Evolutionary conservation across 2,113 vertebrate species (phyloP), one percentile per base, ranked within the genome.

Genomic region (Alethe diademata): DNA sequence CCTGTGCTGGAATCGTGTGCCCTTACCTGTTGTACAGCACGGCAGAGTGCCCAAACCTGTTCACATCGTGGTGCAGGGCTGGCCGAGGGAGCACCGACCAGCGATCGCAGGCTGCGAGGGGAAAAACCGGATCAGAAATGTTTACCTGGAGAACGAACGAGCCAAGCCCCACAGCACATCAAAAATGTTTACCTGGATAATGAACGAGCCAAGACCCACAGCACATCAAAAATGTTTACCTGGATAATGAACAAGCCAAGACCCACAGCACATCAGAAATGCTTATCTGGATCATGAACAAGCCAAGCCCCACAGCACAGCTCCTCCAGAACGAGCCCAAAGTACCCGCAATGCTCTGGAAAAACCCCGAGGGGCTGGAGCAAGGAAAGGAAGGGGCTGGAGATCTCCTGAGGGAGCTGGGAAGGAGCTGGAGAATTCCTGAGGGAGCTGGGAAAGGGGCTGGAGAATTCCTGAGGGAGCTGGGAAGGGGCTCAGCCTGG

Each of bases 21-120:
- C 48, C 65, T 98, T 96, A 99, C 99, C 99, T 97, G 92, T 99
- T 98, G 73, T 96, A 96, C 54, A 98, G 97, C 91, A 99, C 98
- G 0, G 99, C 99, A 0, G 99, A 99, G 94, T 99, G 99, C 29
- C 99, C 99, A 70, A 99, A 99, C 90, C 99, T 98, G 97, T 99
- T 99, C 93, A 99, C 98, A 11, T 99, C 99, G 1, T 98, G 98
- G 51, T 98, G 97, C 75, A 99, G 98, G 72, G 98, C 97, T 3
- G 99, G 99, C 57, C 98, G 98, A 45, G 98, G 98, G 61, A 99
- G 98, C 31, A 98, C 97, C 0, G 98, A 98, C 99, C 99, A 99
- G 18, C 98, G 98, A 12, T 99, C 99, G 28, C 99, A 99, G 5
- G 98, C 99, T 99, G 75, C 40, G 12, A 91, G 40, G 2, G 24